Conservation (phyloP, 2,113 vertebrate genomes). For the Turdus rufiventris region DNA sequence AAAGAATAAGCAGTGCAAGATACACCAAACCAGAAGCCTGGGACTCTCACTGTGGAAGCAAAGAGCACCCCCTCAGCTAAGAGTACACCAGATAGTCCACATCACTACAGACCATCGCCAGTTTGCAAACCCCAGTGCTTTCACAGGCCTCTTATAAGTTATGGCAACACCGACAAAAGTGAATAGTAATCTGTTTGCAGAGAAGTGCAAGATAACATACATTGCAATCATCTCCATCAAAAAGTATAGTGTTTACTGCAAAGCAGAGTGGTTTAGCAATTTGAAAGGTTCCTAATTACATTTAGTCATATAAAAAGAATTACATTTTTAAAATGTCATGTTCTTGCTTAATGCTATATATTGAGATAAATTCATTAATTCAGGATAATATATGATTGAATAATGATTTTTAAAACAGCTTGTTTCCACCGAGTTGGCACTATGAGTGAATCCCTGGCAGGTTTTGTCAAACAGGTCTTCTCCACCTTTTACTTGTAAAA, state of each 20-base stretch:
- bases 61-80: neutral
- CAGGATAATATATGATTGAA: neutral
- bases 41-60: neutral
- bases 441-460: neutral
- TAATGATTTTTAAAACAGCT: neutral
- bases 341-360: neutral
- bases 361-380: neutral
- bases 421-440: neutral
- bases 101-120: neutral
- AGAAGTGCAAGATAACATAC: neutral
- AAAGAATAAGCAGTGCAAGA: neutral
- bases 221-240: neutral
- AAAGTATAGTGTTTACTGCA: neutral
- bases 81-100: neutral
- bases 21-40: neutral
- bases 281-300: neutral
- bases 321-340: neutral
- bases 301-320: neutral
- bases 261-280: neutral
- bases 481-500: neutral
- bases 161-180: neutral
- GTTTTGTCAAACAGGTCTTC: neutral
- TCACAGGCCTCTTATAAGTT: neutral
- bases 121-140: rapidly evolving
- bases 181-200: neutral